Base-by-base conservation (phyloP, 2,113 vertebrate genomes). In the Eulemur rufifrons region DNA sequence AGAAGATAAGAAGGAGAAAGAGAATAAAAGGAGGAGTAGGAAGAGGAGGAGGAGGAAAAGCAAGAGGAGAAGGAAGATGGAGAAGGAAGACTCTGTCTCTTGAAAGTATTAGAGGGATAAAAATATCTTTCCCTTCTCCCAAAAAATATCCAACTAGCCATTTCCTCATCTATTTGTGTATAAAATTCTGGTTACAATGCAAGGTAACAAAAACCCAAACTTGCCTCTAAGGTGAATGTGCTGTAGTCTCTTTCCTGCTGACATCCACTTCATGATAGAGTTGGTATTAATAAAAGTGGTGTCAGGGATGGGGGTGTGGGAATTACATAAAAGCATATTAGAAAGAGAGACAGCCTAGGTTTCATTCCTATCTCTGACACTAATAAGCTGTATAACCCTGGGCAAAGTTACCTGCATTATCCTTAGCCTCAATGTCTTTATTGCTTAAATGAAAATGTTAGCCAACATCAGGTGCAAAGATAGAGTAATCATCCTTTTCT, bases 21-120 rank as follows among this genome's bases (percentile, higher is more conserved):
- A 63, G 11, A 29, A n/a, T 8, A 50, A 29, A 20, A 54, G 20
- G 32, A 12, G 8, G 6, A 56, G 20, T 25, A 12, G 8, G 6
- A 56, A 10, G 17, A 6, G 11, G 25, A 12, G 15, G 32, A 12
- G 12, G 9, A 56, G 17, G 17, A 11, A 20, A 1, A 50, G 3
- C 4, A n/a, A 1, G 2, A 50, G 5, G 10, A n/a, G 1, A 2
- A 61, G n/a, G 37, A 82, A 8, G 9, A 4, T 18, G 14, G 25
- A 37, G 17, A 77, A 2, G 13, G 15, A 17, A 66, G 4, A 64
- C 12, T 59, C 34, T 64, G 1, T 39, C 39, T 50, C 5, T 34
- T 47, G 12, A 47, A 90, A 37, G 3, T 32, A 73, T 25, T 3
- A 12, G 0, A 63, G 8, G 21, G 12, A 93, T 61, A 45, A 63